Conservation (phyloP, 2,797 vertebrate species). For the Lutjanus campechanus region DNA sequence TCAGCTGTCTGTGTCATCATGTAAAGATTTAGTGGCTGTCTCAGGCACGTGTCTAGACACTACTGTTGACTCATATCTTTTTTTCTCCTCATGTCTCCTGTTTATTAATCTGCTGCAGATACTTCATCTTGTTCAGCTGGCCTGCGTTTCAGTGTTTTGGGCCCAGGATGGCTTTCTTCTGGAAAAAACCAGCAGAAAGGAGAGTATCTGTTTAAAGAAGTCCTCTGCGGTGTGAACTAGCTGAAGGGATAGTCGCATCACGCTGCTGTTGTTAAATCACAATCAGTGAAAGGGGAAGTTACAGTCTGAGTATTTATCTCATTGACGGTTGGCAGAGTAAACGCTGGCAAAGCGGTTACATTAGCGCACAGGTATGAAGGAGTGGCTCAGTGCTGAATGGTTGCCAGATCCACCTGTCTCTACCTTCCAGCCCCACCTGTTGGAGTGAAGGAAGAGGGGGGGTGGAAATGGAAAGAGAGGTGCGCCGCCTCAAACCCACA, state of each 20-base stretch:
- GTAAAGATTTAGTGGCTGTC: neutral
- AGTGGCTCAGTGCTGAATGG: constrained; percentile 70
- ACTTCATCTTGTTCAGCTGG: neutral
- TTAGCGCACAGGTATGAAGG: constrained; percentile 77
- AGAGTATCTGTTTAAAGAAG: neutral
- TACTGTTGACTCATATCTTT: constrained; percentile 9
- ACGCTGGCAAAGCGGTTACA: constrained; percentile 47
- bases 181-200: neutral
- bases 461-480: constrained; percentile 42
- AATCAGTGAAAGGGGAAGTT: constrained; percentile 1
- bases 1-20: neutral
- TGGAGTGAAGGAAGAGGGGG: constrained; percentile 41
- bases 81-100: neutral
- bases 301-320: constrained; percentile 3
- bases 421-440: constrained; percentile 75
- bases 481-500: constrained; percentile 5
- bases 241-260: neutral
- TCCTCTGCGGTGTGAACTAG: neutral
- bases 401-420: constrained; percentile 79
- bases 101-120: neutral
- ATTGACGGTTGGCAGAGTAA: constrained; percentile 48
- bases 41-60: constrained; percentile 9
- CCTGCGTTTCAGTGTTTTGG: neutral
- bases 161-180: neutral
- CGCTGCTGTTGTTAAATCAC: neutral